Base-by-base conservation (phyloP, 2,113 vertebrate species). In the Dendropsophus ebraccatus region DNA sequence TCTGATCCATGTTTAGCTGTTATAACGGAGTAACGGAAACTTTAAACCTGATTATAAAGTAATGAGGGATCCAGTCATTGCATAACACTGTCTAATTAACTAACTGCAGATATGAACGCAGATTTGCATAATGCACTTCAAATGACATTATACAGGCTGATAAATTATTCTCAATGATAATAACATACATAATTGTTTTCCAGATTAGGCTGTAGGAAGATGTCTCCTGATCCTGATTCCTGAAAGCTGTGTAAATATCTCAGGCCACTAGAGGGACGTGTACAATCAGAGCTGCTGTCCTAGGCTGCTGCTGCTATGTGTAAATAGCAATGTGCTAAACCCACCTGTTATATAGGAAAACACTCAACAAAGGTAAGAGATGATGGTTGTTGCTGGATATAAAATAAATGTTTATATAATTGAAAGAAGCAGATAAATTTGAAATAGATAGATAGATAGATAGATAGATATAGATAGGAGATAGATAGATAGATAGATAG, bases 251-350 rank as follows among this genome's bases (percentile, higher is more conserved):
- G 89, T 91, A 88, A 83, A 91, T 17, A 28, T 23, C 2, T 69
- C 30, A 89, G 90, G 80, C 94, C 94, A 94, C 94, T 95, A 95
- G 94, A 94, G 94, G 94, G 94, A 93, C 92, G 89, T 93, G 84
- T 93, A 90, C 87, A 91, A 92, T 93, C 88, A 90, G 83, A 89
- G 93, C 92, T 91, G 67, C 81, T 81, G 90, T 89, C 62, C 47
- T 49, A 1, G 21, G 47, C 28, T 81, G 70, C 82, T 90, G 76
- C 54, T 82, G 89, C 81, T 85, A 54, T 11, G 50, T 60, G 11
- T 35, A 45, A 58, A 60, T 56, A 79, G 52, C 35, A 25, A 28
- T 16, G n/a, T 65, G 35, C 1, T 30, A 62, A 0, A 16, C 2
- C 4, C 49, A 35, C 4, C 17, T 8, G 28, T 4, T 30, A 76